These are phyloP conservation scores for Busseola fusca DNA, from an alignment of 2,888 invertebrate species.

Conservation along the genomic window DNA sequence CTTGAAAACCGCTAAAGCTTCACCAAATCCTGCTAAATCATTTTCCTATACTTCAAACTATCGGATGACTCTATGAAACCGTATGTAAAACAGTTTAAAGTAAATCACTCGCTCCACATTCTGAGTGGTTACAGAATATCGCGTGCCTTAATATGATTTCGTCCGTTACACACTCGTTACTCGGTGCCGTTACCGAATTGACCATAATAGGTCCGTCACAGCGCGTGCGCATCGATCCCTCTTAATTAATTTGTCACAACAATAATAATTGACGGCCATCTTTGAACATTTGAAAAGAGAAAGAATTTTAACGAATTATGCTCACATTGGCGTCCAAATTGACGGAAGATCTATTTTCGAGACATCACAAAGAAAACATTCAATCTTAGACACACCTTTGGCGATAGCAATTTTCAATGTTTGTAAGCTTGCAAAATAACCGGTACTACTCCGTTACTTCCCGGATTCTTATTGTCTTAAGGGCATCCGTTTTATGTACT, in stretches of 20 bases:
- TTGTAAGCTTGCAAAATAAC: conserved; percentile 43
- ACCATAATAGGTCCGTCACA: conserved; percentile 65
- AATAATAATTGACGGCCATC: conserved; percentile 47
- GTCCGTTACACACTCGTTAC: conserved; percentile 75
- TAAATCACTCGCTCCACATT: conserved; percentile 54
- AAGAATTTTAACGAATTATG: conserved; percentile 16
- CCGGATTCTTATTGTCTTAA: conserved; percentile 59
- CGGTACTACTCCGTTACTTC: conserved; percentile 59
- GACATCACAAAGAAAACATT: conserved; percentile 16
- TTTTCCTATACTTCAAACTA: conserved; percentile 18
- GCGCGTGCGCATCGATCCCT: conserved; percentile 73
- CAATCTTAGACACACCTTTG: conserved; percentile 36
- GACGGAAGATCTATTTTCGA: conserved; percentile 21
- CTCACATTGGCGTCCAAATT: conserved; percentile 3
- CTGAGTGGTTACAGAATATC: conserved; percentile 68
- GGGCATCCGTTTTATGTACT: conserved; percentile 57
- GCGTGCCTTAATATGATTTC: conserved; percentile 71
- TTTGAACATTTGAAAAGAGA: conserved; percentile 39
- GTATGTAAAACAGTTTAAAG: conserved; percentile 55
- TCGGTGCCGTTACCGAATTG: conserved; percentile 82
- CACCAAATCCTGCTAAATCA: conserved; percentile 43
- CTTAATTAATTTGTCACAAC: conserved; percentile 72
- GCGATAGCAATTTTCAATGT: conserved; percentile 47
- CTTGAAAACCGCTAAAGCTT: conserved; percentile 18
- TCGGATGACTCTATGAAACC: conserved; percentile 45